Evolutionary conservation across 2,888 invertebrate species (phyloP).

Genomic region (Lydus trimaculatus): DNA sequence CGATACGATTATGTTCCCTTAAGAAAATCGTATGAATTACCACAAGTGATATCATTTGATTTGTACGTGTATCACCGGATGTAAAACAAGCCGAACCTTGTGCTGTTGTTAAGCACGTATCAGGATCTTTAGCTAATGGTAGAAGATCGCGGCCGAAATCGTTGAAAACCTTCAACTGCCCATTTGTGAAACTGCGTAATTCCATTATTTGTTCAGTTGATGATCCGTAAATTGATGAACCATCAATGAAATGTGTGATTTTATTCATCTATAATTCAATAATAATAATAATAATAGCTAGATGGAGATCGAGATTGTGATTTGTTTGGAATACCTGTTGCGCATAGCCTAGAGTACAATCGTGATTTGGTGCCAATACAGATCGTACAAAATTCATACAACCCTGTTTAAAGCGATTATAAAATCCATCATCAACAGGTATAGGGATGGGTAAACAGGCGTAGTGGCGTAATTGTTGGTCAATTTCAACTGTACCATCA

Average conservation of each 20-base stretch:
- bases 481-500: constrained; percentile 65
- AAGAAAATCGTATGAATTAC: constrained; percentile 77
- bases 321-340: constrained; percentile 65
- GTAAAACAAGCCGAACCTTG: constrained; percentile 73
- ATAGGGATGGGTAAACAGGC: constrained; percentile 74
- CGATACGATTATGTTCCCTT: constrained; percentile 83
- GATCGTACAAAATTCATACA: constrained; percentile 80
- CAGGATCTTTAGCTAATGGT: constrained; percentile 68
- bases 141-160: constrained; percentile 73
- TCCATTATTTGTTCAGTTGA: constrained; percentile 65
- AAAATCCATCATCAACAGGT: constrained; percentile 69
- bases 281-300: no score
- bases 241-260: constrained; percentile 76
- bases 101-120: constrained; percentile 69
- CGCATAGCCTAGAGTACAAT: constrained; percentile 74
- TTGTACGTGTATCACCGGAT: constrained; percentile 76
- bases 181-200: constrained; percentile 68
- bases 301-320: constrained; percentile 7
- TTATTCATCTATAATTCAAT: constrained; percentile 70
- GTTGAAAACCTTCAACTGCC: constrained; percentile 69
- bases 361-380: constrained; percentile 69
- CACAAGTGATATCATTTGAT: constrained; percentile 79
- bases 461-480: constrained; percentile 66
- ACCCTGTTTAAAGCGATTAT: constrained; percentile 64
- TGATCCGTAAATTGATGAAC: constrained; percentile 79